Evolutionary conservation across 2,797 vertebrate species (phyloP), one percentile per base, ranked within the genome.

Genomic region (Malurus leucopterus): DNA sequence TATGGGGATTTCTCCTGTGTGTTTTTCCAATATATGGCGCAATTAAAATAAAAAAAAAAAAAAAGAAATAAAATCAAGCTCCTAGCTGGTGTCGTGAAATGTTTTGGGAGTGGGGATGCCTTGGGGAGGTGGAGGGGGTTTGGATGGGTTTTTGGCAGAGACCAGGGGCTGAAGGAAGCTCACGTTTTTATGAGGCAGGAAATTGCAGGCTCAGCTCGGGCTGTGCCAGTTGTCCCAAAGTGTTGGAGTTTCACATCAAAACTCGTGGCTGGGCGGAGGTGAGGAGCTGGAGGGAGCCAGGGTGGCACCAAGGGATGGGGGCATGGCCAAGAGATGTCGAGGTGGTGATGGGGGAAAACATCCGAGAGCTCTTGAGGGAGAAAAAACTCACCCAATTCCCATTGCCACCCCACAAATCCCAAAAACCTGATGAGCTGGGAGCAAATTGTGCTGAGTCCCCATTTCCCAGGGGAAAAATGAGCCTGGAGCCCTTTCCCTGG

Each of bases 131-230:
- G 75, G 50, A 68, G 78, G 65, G 63, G 76, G 82, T 79, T 83
- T 62, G 0, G 72, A 86, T 83, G 41, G 1, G 16, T 23, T 6
- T 74, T 91, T 87, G 88, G 76, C 8, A n/a, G 79, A 84, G 90
- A 92, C 93, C 79, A 0, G 74, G 89, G 55, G 71, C 81, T 51
- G 85, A 92, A 96, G 92, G 91, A 95, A 96, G 91, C 77, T 85
- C 90, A 57, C 19, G 51, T 85, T 96, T 95, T 95, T 93, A 96
- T 50, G 77, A 91, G 91, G 47, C 91, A 95, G 93, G 95, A 96
- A 95, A 95, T 93, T 92, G 88, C 92, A 94, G 90, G 84, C 89
- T 92, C 76, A 84, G 88, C 88, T 83, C n/a, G 24, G 88, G 69
- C 64, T 1, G 15, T 85, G 81, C 81, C 67, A 93, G 58, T 92